These are phyloP conservation scores for Platichthys flesus DNA, from an alignment of 2,113 vertebrate genomes.

Conservation along the genomic window DNA sequence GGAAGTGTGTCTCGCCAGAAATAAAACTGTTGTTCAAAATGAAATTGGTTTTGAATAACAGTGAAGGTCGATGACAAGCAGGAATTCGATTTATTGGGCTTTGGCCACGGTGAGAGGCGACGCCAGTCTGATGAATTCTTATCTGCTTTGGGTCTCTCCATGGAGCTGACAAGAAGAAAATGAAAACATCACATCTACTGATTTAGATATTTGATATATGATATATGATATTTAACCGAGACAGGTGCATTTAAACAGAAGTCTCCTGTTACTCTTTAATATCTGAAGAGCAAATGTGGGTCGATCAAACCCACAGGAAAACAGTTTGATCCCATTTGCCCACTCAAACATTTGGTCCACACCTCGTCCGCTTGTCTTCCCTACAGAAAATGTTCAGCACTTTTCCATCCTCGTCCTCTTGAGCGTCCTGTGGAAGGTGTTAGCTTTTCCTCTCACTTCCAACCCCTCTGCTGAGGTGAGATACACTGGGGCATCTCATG, in stretches of 20 bases:
- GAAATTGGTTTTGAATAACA: not conserved
- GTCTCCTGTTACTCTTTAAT: no score
- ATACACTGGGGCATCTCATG: no score
- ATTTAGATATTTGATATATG: not conserved
- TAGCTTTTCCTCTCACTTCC: constrained; percentile 37
- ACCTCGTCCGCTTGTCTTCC: constrained; percentile 10
- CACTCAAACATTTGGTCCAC: not conserved
- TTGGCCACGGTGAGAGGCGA: no score
- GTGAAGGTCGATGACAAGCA: not conserved
- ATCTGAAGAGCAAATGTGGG: no score
- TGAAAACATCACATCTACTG: not conserved
- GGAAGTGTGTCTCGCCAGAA: not conserved
- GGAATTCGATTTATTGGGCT: not conserved
- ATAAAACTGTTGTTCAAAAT: not conserved
- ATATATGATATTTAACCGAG: not conserved
- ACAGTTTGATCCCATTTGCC: not conserved
- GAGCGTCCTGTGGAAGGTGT: constrained; percentile 3
- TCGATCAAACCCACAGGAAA: not conserved
- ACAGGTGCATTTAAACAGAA: not conserved
- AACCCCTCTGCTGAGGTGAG: not conserved
- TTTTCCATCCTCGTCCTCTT: constrained; percentile 4
- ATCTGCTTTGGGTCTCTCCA: not conserved
- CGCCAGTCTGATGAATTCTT: not conserved
- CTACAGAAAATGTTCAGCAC: constrained; percentile 15
- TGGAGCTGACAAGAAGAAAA: not conserved